Evolutionary conservation across 2,113 vertebrate genomes (phyloP).

Genomic region (Sceloporus tristichus): DNA sequence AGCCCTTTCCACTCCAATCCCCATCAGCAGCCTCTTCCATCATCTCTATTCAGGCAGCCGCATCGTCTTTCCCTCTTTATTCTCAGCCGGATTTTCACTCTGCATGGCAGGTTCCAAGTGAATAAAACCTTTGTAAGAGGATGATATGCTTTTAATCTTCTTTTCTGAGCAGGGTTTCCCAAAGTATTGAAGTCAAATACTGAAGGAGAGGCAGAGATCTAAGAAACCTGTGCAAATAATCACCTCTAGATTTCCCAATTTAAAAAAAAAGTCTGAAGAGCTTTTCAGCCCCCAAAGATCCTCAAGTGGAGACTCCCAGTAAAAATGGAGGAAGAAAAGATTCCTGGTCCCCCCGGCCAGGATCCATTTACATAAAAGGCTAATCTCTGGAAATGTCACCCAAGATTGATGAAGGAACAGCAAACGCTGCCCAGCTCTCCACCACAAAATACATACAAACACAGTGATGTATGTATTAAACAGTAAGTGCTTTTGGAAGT

Average conservation of each 20-base stretch:
- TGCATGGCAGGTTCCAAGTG: rapidly evolving
- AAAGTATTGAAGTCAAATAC: background rate
- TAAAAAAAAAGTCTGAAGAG: rapidly evolving
- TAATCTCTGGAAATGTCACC: background rate
- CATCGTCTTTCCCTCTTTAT: too few relatives aligned
- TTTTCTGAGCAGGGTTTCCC: rapidly evolving
- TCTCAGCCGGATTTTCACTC: background rate
- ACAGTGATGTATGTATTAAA: background rate
- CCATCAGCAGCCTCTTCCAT: background rate
- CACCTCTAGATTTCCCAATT: rapidly evolving
- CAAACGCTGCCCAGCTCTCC: background rate
- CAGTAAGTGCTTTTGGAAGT: background rate
- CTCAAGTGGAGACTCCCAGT: background rate
- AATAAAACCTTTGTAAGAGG: rapidly evolving
- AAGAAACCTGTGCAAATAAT: rapidly evolving
- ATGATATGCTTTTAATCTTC: too few relatives aligned
- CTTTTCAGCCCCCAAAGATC: background rate
- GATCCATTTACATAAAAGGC: too few relatives aligned
- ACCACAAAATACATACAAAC: rapidly evolving
- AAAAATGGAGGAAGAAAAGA: background rate
- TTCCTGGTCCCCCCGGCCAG: rapidly evolving
- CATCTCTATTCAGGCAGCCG: background rate
- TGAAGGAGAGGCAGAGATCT: rapidly evolving
- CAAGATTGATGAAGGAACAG: too few relatives aligned
- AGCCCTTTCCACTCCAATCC: background rate